Evolutionary conservation across 2,888 invertebrate species (phyloP).

Genomic region (Sesia bembeciformis): DNA sequence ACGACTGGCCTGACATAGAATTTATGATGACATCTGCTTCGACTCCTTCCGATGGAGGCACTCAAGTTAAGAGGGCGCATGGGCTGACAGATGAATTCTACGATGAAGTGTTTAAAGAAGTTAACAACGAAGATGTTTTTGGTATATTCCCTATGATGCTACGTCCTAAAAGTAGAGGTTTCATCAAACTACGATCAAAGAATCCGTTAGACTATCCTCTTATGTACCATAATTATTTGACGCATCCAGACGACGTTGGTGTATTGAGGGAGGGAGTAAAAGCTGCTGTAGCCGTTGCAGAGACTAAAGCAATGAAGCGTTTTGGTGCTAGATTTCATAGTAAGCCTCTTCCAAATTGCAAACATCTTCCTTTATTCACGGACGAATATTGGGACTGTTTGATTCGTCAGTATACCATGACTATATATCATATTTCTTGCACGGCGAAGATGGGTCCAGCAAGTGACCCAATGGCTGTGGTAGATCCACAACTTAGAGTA

Average conservation of each 20-base stretch:
- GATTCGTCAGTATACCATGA: conserved; percentile 88
- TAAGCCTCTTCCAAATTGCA: conserved; percentile 86
- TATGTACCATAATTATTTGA: conserved; percentile 93
- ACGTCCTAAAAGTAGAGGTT: conserved; percentile 89
- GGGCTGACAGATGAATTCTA: conserved; percentile 88
- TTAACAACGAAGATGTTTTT: conserved; percentile 84
- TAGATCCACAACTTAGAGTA: conserved; percentile 84
- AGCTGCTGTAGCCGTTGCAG: conserved; percentile 85
- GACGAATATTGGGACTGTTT: conserved; percentile 93
- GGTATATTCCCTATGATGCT: conserved; percentile 92
- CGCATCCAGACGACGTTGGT: conserved; percentile 88
- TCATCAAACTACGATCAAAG: conserved; percentile 80
- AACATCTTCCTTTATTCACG: conserved; percentile 82
- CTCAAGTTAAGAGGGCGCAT: conserved; percentile 85
- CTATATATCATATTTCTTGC: conserved; percentile 90
- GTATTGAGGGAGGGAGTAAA: conserved; percentile 91
- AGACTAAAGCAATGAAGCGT: conserved; percentile 84
- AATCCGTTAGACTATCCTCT: conserved; percentile 88
- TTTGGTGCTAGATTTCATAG: conserved; percentile 86
- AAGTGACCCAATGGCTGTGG: conserved; percentile 85
- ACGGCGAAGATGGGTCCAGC: conserved; percentile 89
- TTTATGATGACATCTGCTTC: conserved; percentile 91
- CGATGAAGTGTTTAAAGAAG: conserved; percentile 80
- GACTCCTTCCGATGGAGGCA: conserved; percentile 88
- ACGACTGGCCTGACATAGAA: conserved; percentile 94